Evolutionary conservation across 2,113 vertebrate genomes (phyloP).

Genomic region (Furnarius figulus): DNA sequence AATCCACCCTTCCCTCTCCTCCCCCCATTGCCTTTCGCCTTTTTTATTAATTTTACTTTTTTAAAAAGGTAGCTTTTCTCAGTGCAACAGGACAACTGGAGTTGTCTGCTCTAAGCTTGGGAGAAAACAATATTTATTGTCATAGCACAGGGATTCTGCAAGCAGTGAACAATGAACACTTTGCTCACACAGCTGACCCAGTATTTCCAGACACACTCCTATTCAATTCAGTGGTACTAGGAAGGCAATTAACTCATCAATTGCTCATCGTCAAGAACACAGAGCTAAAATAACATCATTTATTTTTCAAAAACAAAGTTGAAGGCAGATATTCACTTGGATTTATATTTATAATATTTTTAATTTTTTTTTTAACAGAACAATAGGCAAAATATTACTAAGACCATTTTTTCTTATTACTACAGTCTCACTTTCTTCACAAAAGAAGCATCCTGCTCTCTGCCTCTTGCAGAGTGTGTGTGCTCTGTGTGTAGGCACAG

Average conservation of each 20-base stretch:
- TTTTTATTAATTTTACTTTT: background rate
- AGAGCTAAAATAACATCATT: background rate
- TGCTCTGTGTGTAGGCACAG: background rate
- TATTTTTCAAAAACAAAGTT: background rate
- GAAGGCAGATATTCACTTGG: background rate
- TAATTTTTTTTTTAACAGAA: background rate
- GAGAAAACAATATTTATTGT: slow-evolving; percentile 16
- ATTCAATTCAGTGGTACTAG: background rate
- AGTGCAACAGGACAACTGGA: background rate
- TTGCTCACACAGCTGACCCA: background rate
- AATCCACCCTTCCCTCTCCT: background rate
- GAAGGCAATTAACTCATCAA: slow-evolving; percentile 9
- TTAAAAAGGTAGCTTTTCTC: background rate
- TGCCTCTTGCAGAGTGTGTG: background rate
- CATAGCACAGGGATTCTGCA: background rate
- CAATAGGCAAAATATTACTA: background rate
- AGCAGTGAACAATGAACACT: background rate
- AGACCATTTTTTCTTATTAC: background rate
- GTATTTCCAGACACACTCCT: background rate
- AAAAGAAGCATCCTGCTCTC: background rate
- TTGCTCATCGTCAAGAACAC: background rate
- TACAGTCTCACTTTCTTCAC: background rate
- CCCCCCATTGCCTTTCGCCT: background rate
- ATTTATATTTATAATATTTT: background rate
- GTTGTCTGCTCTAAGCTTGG: background rate